Conservation (phyloP, 2,113 vertebrate species). For the Pelusios castaneus region DNA sequence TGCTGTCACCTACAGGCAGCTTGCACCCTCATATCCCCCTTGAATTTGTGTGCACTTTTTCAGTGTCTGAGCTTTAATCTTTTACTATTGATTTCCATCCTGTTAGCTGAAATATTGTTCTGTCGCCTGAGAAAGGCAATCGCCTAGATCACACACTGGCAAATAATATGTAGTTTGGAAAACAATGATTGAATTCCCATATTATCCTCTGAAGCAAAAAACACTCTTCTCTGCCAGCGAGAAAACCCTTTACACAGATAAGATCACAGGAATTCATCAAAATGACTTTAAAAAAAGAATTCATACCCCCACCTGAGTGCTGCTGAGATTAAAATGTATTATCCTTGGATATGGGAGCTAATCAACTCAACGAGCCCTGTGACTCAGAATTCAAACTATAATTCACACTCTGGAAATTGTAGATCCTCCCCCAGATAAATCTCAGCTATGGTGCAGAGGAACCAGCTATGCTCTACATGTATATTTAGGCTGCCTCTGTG, state of each 20-base stretch:
- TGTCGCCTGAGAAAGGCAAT: conserved; percentile 59
- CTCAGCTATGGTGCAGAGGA: not conserved
- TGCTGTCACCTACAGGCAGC: conserved; percentile 64
- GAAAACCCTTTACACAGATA: conserved; percentile 51
- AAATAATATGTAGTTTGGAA: conserved; percentile 66
- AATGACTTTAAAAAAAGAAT: not conserved
- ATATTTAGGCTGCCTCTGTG: conserved; percentile 46
- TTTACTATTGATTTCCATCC: conserved; percentile 69
- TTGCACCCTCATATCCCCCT: conserved; percentile 43
- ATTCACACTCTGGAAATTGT: conserved; percentile 25
- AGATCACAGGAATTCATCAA: conserved; percentile 50
- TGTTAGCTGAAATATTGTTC: conserved; percentile 66
- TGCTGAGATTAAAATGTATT: conserved; percentile 27
- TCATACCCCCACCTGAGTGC: not conserved
- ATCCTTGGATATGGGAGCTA: not conserved
- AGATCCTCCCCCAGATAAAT: conserved; percentile 32
- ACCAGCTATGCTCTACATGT: conserved; percentile 5
- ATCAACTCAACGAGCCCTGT: not conserved
- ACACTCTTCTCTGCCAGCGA: conserved; percentile 33
- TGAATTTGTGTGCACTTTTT: conserved; percentile 30
- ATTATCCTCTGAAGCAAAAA: conserved; percentile 49
- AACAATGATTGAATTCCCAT: conserved; percentile 68
- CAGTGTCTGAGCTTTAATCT: conserved; percentile 71
- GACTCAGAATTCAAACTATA: conserved; percentile 20
- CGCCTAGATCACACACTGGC: conserved; percentile 12